Evolutionary conservation across 2,113 vertebrate genomes (phyloP).

Genomic region (Labeo rohita): DNA sequence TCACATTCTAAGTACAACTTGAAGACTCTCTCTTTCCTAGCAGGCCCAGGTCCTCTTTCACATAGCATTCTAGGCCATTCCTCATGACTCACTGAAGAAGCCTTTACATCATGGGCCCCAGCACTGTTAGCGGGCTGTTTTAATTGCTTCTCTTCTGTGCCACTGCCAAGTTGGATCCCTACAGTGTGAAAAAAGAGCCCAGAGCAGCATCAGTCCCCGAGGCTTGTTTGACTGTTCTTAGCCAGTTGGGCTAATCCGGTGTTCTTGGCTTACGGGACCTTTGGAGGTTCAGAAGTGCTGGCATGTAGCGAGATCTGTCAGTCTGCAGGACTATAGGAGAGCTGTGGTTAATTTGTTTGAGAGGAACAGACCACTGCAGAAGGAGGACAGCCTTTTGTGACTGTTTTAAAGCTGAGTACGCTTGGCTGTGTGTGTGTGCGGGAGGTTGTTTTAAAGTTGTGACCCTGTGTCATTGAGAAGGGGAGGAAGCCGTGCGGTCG

Average conservation of each 20-base stretch:
- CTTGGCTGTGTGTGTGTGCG: conserved; percentile 38
- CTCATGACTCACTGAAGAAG: conserved; percentile 52
- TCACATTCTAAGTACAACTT: not conserved
- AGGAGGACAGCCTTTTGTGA: conserved; percentile 52
- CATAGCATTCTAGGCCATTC: conserved; percentile 20
- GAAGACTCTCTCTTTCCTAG: not conserved
- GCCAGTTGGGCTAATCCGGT: conserved; percentile 68
- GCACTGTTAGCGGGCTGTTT: conserved; percentile 52
- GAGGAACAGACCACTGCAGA: conserved; percentile 65
- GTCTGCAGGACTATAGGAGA: conserved; percentile 69
- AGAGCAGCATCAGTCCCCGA: conserved; percentile 56
- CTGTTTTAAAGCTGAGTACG: conserved; percentile 41
- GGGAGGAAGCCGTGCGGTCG: not conserved
- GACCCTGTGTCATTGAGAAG: conserved; percentile 19
- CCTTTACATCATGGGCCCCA: conserved; percentile 53
- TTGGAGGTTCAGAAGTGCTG: conserved; percentile 71
- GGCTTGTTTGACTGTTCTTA: conserved; percentile 62
- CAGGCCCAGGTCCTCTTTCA: not conserved
- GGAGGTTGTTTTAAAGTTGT: conserved; percentile 10
- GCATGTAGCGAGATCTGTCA: conserved; percentile 75
- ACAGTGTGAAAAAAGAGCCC: conserved; percentile 56
- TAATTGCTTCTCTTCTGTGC: conserved; percentile 57
- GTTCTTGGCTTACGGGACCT: conserved; percentile 67
- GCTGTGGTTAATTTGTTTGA: conserved; percentile 76
- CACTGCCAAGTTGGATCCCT: conserved; percentile 60